These are phyloP conservation scores for Thereva unica DNA, from an alignment of 2,888 invertebrate species.

Conservation along the genomic window DNA sequence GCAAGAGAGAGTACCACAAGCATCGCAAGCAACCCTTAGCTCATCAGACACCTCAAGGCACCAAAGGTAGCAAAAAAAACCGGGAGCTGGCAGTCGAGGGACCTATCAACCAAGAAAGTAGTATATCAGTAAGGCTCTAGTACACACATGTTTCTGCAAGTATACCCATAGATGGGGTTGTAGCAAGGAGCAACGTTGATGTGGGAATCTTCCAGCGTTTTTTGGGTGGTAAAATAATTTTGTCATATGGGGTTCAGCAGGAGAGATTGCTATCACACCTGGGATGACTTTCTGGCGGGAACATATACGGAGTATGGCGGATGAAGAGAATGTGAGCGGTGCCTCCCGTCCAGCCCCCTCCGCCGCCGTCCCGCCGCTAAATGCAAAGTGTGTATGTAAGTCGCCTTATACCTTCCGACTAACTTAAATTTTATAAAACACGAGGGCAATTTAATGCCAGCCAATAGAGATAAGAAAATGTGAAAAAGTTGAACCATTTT, in stretches of 20 bases:
- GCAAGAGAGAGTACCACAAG: too few species aligned
- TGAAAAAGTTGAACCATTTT: constrained; percentile 33
- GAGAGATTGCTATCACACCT: constrained; percentile 12
- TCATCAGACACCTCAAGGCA: constrained; percentile 19
- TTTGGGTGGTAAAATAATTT: constrained; percentile 13
- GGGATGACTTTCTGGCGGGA: background rate
- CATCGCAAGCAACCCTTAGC: background rate
- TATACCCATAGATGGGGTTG: constrained; percentile 2
- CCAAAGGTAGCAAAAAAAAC: background rate
- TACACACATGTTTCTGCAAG: constrained; percentile 4
- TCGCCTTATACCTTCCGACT: background rate
- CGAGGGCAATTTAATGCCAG: constrained; percentile 22
- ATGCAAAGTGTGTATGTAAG: constrained; percentile 8
- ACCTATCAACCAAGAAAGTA: constrained; percentile 9
- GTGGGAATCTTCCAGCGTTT: too few species aligned
- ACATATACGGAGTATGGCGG: too few species aligned
- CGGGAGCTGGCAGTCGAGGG: constrained; percentile 5
- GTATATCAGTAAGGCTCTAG: background rate
- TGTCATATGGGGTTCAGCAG: constrained; percentile 8
- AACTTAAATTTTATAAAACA: constrained; percentile 27
- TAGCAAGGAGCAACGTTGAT: background rate
- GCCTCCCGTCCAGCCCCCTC: too few species aligned
- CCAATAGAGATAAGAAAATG: constrained; percentile 34
- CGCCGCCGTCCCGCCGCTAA: background rate
- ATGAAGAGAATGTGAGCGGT: too few species aligned